phyloP scores from a whole-genome alignment of 2,113 vertebrate genomes.

The Xenopus borealis region DNA sequence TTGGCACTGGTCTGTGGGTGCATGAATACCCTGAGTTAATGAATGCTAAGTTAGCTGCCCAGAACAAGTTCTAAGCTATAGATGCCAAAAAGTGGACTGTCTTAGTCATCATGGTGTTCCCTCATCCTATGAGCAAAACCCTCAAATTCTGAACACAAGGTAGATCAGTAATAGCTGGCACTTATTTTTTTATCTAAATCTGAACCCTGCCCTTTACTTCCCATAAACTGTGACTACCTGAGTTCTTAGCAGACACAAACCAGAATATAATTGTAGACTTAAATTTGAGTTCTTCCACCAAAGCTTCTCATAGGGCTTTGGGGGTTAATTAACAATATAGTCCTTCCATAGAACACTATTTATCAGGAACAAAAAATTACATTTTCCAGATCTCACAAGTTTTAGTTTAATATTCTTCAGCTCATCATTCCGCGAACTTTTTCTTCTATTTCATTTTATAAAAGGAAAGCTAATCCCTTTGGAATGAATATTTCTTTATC shows the following conservation, averaged over 20 bases:
- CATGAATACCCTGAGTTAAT: too few species aligned
- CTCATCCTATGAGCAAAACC: background rate
- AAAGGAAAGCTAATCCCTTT: constrained; percentile 61
- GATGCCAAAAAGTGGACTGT: background rate
- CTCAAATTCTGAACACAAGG: constrained; percentile 1
- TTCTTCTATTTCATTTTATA: constrained; percentile 50
- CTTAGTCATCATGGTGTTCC: background rate
- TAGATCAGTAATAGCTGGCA: constrained; percentile 29
- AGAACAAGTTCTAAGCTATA: background rate
- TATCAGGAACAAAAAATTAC: constrained; percentile 44
- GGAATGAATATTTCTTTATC: constrained; percentile 61
- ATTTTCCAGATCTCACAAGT: constrained; percentile 51
- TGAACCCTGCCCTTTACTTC: constrained; percentile 32
- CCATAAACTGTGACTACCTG: constrained; percentile 9
- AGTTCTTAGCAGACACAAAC: constrained; percentile 16
- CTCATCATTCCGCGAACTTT: constrained; percentile 50
- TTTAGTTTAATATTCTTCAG: constrained; percentile 59
- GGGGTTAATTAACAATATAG: constrained; percentile 44
- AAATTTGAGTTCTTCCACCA: constrained; percentile 21
- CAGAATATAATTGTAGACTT: background rate
- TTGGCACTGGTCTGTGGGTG: too few species aligned
- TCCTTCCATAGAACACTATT: constrained; percentile 26
- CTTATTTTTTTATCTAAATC: background rate
- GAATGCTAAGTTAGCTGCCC: background rate
- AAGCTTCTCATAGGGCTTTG: constrained; percentile 14